A percentile compares a stretch with the other conserved stretches of the same genome.
Evolutionary conservation across 2,888 invertebrate species (phyloP).

Genomic region (Drosophila anomalata): DNA sequence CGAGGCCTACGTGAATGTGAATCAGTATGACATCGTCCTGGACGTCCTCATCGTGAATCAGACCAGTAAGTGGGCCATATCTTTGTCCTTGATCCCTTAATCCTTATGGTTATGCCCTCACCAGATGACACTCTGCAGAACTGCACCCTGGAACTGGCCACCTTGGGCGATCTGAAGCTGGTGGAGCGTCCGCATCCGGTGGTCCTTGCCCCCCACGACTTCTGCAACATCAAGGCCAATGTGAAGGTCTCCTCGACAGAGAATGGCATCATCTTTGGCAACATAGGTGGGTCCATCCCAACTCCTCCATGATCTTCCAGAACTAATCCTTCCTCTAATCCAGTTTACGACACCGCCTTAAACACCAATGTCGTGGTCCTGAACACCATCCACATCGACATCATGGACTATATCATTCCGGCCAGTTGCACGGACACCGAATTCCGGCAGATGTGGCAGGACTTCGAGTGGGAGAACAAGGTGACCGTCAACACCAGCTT

Average conservation of each 20-base stretch:
- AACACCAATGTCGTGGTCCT: conserved; percentile 95
- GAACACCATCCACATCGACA: conserved; percentile 99
- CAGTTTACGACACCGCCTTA: conserved; percentile 95
- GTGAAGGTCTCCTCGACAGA: conserved; percentile 99
- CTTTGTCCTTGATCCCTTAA: background rate
- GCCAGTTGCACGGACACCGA: conserved; percentile 97
- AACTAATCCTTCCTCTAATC: background rate
- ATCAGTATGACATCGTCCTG: conserved; percentile 98
- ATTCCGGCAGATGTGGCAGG: conserved; percentile 99
- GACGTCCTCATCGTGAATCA: conserved; percentile 99
- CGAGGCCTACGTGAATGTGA: conserved; percentile 99
- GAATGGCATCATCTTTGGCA: conserved; percentile 99
- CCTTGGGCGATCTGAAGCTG: conserved; percentile 97
- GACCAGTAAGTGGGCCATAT: conserved; percentile 87
- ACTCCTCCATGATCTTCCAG: background rate
- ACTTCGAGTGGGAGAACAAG: conserved; percentile 99
- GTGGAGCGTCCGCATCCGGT: conserved; percentile 98
- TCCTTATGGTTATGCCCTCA: conserved; percentile 13
- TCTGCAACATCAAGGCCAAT: conserved; percentile 98
- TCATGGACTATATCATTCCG: conserved; percentile 99
- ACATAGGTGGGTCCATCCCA: conserved; percentile 89
- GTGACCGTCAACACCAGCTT: conserved; percentile 96
- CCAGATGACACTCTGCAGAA: conserved; percentile 97
- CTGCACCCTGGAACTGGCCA: conserved; percentile 98
- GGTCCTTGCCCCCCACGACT: conserved; percentile 98